These are phyloP conservation scores for Campoletis sonorensis DNA, from an alignment of 1,140 invertebrate species.

Conservation along the genomic window DNA sequence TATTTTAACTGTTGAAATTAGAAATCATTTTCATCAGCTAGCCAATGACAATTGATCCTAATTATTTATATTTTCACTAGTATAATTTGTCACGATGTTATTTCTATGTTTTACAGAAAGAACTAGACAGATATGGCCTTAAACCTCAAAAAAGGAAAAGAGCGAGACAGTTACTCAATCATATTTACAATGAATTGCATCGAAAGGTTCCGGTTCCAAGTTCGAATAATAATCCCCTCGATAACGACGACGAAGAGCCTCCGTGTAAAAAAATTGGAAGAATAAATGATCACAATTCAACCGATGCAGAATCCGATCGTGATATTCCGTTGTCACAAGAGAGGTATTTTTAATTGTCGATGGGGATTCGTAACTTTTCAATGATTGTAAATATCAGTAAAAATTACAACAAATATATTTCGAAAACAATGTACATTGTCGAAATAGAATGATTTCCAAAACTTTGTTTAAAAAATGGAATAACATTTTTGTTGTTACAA, in stretches of 20 bases:
- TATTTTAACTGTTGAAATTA: too few species aligned
- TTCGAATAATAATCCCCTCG: conserved; percentile 8
- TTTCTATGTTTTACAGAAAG: conserved; percentile 64
- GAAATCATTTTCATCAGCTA: too few species aligned
- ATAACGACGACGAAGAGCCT: conserved; percentile 54
- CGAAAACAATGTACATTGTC: not conserved
- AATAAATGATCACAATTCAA: not conserved
- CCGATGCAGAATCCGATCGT: conserved; percentile 34
- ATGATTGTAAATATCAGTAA: not conserved
- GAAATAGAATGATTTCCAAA: too few species aligned
- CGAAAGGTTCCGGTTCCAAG: conserved; percentile 53
- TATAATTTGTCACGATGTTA: not conserved
- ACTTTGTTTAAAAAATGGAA: too few species aligned
- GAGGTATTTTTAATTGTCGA: conserved; percentile 49
- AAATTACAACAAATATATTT: conserved; percentile 25
- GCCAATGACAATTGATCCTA: too few species aligned
- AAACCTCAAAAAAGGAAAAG: conserved; percentile 70
- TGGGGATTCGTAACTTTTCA: not conserved
- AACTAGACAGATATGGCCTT: conserved; percentile 74
- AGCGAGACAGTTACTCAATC: conserved; percentile 72
- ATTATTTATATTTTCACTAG: too few species aligned
- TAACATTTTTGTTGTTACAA: too few species aligned
- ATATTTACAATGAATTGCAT: conserved; percentile 76
- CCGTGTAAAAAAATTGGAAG: conserved; percentile 28
- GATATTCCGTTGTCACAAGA: conserved; percentile 40